Conservation (phyloP, 2,113 vertebrate species). For the Candoia aspera region DNA sequence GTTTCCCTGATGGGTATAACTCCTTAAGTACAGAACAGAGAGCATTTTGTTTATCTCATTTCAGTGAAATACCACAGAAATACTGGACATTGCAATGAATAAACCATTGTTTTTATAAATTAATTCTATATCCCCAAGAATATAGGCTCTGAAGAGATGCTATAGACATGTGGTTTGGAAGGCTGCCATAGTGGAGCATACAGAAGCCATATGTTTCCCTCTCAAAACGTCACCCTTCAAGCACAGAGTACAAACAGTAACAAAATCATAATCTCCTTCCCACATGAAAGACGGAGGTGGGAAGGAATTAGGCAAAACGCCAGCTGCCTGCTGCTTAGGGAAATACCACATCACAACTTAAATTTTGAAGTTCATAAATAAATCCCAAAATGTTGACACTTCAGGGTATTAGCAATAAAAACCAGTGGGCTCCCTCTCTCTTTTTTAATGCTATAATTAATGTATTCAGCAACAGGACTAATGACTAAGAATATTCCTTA, state of each 20-base stretch:
- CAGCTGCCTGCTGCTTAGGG: slow-evolving; percentile 76
- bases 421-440: slow-evolving; percentile 62
- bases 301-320: slow-evolving; percentile 69
- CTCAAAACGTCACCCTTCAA: slow-evolving; percentile 43
- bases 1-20: background rate
- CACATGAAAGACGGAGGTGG: slow-evolving; percentile 87
- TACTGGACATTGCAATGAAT: background rate
- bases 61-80: background rate
- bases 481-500: slow-evolving; percentile 37
- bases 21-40: background rate
- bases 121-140: background rate
- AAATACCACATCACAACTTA: slow-evolving; percentile 78
- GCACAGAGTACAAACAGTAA: slow-evolving; percentile 54
- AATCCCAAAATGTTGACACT: slow-evolving; percentile 80
- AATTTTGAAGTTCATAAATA: slow-evolving; percentile 77
- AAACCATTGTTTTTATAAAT: background rate
- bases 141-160: background rate
- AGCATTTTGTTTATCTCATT: background rate
- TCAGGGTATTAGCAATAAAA: slow-evolving; percentile 61
- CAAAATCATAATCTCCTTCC: slow-evolving; percentile 73
- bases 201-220: slow-evolving; percentile 54
- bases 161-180: slow-evolving; percentile 64
- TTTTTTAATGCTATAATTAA: slow-evolving; percentile 78
- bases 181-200: slow-evolving; percentile 60
- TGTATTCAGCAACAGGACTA: slow-evolving; percentile 72